phyloP scores from a whole-genome alignment of 53 echinoderm and acorn worm species.

The Arbacia lixula region DNA sequence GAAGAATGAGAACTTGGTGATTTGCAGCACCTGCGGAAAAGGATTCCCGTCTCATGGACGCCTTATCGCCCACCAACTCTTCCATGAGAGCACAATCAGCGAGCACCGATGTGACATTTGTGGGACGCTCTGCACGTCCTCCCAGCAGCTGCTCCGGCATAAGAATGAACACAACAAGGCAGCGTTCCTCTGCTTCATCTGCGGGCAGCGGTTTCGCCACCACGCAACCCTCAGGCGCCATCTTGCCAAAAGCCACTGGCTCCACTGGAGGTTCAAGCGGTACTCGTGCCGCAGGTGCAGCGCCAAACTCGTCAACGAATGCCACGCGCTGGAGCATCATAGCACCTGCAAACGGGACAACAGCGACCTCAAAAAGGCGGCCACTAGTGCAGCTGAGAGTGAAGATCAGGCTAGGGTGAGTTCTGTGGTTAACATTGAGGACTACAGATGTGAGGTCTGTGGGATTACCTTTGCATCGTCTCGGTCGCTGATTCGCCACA shows the following conservation, averaged over 20 bases:
- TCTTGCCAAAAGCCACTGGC: neutral
- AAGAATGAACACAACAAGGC: neutral
- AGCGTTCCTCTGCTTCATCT: neutral
- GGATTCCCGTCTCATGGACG: neutral
- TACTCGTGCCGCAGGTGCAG: neutral
- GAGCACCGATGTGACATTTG: slow-evolving; percentile 6
- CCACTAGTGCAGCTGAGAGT: no score
- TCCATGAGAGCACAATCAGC: neutral
- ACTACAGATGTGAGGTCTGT: no score
- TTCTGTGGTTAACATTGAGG: no score
- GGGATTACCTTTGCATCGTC: no score
- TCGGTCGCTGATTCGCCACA: no score
- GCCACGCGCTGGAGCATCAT: no score
- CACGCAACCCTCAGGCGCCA: neutral
- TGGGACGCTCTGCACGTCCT: neutral
- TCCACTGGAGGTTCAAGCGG: neutral
- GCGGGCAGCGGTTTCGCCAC: neutral
- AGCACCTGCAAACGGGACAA: no score
- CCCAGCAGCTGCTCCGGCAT: neutral
- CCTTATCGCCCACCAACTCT: neutral
- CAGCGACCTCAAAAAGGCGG: no score
- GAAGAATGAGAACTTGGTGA: no score
- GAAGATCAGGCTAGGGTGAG: no score
- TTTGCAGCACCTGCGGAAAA: slow-evolving; percentile 25
- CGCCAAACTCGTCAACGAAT: neutral